Evolutionary conservation across 2,888 invertebrate genomes (phyloP).

Genomic region (Lithosia quadra): DNA sequence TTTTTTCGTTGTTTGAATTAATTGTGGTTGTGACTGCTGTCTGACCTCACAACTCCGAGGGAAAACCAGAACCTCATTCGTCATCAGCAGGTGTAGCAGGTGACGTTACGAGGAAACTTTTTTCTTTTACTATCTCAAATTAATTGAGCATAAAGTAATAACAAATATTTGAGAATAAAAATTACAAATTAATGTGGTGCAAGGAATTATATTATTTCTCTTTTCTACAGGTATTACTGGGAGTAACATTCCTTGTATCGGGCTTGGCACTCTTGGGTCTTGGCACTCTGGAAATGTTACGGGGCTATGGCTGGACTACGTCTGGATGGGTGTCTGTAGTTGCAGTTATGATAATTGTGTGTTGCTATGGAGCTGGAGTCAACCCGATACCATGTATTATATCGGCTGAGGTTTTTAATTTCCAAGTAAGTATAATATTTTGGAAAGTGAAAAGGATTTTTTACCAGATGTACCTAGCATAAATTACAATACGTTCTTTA

Average conservation of each 20-base stretch:
- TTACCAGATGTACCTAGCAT: too few species aligned
- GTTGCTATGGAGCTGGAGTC: slow-evolving; percentile 60
- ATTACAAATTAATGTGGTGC: neutral
- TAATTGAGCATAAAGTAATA: too few species aligned
- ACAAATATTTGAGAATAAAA: too few species aligned
- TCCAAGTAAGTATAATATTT: slow-evolving; percentile 57
- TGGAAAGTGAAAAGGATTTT: too few species aligned
- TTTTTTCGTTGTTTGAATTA: too few species aligned
- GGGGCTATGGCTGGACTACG: slow-evolving; percentile 41
- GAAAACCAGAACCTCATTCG: too few species aligned
- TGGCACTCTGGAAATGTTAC: slow-evolving; percentile 50
- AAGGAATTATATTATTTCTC: neutral
- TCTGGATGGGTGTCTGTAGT: slow-evolving; percentile 60
- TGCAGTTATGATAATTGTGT: slow-evolving; percentile 52
- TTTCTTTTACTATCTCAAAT: too few species aligned
- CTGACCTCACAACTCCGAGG: too few species aligned
- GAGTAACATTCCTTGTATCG: slow-evolving; percentile 42
- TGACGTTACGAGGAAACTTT: too few species aligned
- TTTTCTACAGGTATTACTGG: slow-evolving; percentile 52
- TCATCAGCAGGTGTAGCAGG: too few species aligned
- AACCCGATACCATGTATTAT: slow-evolving; percentile 63
- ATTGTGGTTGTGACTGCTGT: too few species aligned
- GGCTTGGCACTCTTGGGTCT: slow-evolving; percentile 50
- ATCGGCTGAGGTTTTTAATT: slow-evolving; percentile 68
- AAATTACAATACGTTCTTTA: too few species aligned